Evolutionary conservation across 2,113 vertebrate genomes (phyloP).

Genomic region (Mormoops blainvillei): DNA sequence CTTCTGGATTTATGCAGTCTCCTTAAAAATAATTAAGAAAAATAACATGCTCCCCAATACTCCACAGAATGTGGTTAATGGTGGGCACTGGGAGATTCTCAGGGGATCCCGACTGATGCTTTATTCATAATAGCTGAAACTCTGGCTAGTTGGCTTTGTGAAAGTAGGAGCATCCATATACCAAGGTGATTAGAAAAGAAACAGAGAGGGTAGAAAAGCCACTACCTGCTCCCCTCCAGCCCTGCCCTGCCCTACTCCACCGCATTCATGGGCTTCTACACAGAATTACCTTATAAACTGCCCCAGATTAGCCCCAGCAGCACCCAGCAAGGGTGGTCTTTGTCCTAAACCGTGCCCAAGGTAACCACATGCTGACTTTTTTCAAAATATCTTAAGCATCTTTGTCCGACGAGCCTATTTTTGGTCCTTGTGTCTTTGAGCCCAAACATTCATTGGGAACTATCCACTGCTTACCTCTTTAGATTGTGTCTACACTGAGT

Average conservation of each 20-base stretch:
- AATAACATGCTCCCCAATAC: not conserved
- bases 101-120: not conserved
- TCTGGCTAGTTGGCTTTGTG: not conserved
- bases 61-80: not conserved
- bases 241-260: too few relatives aligned
- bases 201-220: not conserved
- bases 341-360: not conserved
- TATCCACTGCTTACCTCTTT: conserved; percentile 31
- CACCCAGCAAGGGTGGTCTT: not conserved
- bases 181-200: not conserved
- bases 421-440: conserved; percentile 17
- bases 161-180: not conserved
- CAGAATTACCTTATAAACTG: not conserved
- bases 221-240: not conserved
- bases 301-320: not conserved
- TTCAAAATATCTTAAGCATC: not conserved
- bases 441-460: not conserved
- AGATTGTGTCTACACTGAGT: conserved; percentile 40
- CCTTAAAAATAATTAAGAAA: not conserved
- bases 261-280: not conserved
- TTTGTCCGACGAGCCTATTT: conserved; percentile 15
- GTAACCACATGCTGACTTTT: conserved; percentile 25
- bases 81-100: not conserved
- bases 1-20: not conserved
- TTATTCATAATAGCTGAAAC: not conserved